These are phyloP conservation scores for Stegophylla sp. DNA, from an alignment of 2,888 invertebrate species.

Conservation along the genomic window DNA sequence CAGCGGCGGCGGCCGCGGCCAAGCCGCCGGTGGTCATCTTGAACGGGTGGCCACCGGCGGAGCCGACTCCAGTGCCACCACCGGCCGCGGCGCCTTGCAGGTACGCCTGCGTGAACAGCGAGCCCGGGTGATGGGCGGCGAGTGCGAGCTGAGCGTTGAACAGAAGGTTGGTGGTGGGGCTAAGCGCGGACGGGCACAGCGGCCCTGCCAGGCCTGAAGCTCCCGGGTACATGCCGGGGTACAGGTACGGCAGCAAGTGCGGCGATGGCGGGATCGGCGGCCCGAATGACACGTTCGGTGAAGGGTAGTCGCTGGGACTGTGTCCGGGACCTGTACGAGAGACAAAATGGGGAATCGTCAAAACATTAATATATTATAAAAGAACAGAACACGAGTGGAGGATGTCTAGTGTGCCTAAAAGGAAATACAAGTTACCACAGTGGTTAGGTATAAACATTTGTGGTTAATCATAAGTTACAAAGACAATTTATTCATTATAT, in stretches of 20 bases:
- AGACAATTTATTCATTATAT: no score
- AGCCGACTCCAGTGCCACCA: conserved; percentile 61
- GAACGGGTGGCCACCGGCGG: conserved; percentile 61
- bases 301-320: conserved; percentile 72
- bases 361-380: no score
- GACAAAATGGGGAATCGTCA: neutral
- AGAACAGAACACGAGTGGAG: no score
- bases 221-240: conserved; percentile 84
- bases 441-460: no score
- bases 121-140: conserved; percentile 82
- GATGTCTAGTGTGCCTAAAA: no score
- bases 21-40: conserved; percentile 47
- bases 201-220: conserved; percentile 69
- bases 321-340: conserved; percentile 29
- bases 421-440: no score
- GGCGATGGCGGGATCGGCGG: conserved; percentile 92
- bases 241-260: conserved; percentile 87
- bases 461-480: no score
- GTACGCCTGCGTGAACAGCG: conserved; percentile 71
- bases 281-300: conserved; percentile 92
- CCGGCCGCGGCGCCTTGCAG: conserved; percentile 60
- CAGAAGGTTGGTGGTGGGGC: conserved; percentile 76
- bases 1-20: conserved; percentile 66
- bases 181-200: conserved; percentile 70
- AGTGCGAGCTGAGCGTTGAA: conserved; percentile 89